Evolutionary conservation across 35 echinoderm and acorn worm genomes (phyloP), one percentile per base, ranked within the genome.

Genomic region (Lytechinus pictus): DNA sequence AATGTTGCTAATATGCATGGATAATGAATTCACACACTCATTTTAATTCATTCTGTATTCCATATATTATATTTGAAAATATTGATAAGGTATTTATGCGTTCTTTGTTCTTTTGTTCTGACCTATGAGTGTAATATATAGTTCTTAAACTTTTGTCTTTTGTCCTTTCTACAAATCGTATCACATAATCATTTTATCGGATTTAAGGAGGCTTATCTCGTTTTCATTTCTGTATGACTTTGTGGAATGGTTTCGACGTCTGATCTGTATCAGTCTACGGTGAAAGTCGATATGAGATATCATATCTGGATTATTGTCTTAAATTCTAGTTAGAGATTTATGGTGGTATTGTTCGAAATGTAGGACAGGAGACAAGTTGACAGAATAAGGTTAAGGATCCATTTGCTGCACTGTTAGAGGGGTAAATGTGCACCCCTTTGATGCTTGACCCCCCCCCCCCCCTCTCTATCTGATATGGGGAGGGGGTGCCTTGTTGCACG

Each of bases 211-310:
- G 66, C 66, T 79, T 79, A 79, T 79, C 66, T 79, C 66, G 19
- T 79, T n/a, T 79, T 79, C 66, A 79, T 79, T 79, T 79, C 66
- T n/a, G 66, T 79, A 79, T 79, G 66, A 24, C 66, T 79, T 79
- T 79, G 66, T 79, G 16, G 66, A 79, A 79, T 79, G 4, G 66
- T 79, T 79, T 79, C 66, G 66, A 79, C 66, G 66, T 79, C 66
- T 24, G 66, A 79, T 79, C 66, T 24, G 7, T 79, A 79, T 79
- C 66, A 79, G 66, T 79, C 66, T 79, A 79, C n/a, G n/a, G 66
- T 24, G 66, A 24, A 79, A 79, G 66, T 7, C n/a, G 66, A 79
- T 79, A 79, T 16, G 66, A 16, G n/a, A 79, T 16, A 79, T 16
- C n/a, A 24, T 7, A n/a, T 79, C 66, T 79, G 66, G 66, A 79